phyloP scores from a whole-genome alignment of 1,140 invertebrate species.

The Schlechtendalia chinensis region DNA sequence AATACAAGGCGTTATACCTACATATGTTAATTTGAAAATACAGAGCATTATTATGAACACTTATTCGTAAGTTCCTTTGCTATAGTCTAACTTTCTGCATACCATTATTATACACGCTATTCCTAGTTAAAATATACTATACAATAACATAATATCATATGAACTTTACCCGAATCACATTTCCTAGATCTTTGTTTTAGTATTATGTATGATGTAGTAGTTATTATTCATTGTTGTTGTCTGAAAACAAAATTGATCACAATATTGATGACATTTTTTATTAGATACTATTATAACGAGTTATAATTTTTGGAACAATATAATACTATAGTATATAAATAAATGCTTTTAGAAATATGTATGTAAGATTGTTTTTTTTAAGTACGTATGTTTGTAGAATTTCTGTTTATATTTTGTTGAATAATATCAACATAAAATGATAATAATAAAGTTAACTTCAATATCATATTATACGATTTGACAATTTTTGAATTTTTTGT shows the following conservation, averaged over 20 bases:
- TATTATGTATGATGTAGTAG: not conserved
- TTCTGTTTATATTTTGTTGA: too few relatives aligned
- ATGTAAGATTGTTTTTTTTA: too few relatives aligned
- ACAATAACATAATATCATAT: not conserved
- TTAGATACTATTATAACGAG: too few relatives aligned
- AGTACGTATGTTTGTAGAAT: too few relatives aligned
- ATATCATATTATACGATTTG: too few relatives aligned
- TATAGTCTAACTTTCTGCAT: not conserved
- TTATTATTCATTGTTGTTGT: not conserved
- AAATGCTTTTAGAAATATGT: too few relatives aligned
- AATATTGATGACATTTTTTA: not conserved
- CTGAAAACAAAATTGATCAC: not conserved
- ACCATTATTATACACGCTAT: not conserved
- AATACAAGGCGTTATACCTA: not conserved
- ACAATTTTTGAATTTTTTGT: too few relatives aligned
- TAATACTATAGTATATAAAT: too few relatives aligned
- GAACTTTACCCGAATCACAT: constrained; percentile 8
- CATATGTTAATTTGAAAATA: not conserved
- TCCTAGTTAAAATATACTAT: not conserved
- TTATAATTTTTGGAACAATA: too few relatives aligned
- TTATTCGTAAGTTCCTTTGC: not conserved
- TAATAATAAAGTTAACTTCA: too few relatives aligned
- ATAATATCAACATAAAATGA: too few relatives aligned
- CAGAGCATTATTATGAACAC: not conserved
- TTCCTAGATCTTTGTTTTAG: not conserved